Base-by-base conservation (phyloP, 2,113 vertebrate species). In the Poeciliopsis retropinna region DNA sequence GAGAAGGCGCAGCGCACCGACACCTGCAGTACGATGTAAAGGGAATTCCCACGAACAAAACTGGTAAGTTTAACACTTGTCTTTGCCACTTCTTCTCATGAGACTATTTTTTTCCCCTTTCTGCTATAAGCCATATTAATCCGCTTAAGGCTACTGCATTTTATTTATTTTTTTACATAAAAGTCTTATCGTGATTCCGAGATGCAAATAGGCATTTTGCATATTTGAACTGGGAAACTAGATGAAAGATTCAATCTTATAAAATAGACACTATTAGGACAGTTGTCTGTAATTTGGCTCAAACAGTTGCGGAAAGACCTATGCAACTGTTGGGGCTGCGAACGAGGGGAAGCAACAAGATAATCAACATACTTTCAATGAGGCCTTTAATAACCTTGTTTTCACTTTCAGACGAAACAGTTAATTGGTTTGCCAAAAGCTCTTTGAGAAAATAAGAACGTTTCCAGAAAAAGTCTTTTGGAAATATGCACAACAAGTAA, bases 21-120 rank as follows among this genome's bases (percentile, higher is more conserved):
- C 90, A 87, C 92, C 90, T 90, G 91, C 92, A 88, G 86, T 87
- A 88, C 81, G 87, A 91, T 92, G 90, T 89, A 87, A 77, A 82
- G 89, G 90, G 89, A 81, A 90, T 89, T 89, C 90, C 89, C 88
- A 66, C 73, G 71, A 79, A 69, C 44, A 80, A 75, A 79, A 72
- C 81, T 82, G 92, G 93, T 94, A 85, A 94, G 92, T 93, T 91
- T 39, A 87, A 76, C 79, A 82, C 80, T 66, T 47, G 54, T 57
- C 64, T 57, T 12, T 54, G 65, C 12, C 65, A 66, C 74, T 82
- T 75, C 65, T 67, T 62, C 34, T 64, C 4, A 30, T n/a, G 22
- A 81, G 31, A 64, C 11, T 60, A n/a, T 10, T 19, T 69, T n/a
- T 60, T 19, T 47, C 14, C 1, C 22, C 22, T 10, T 8, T 57